Conservation (phyloP, 2,888 invertebrate species). For the Rhabditoides inermis region DNA sequence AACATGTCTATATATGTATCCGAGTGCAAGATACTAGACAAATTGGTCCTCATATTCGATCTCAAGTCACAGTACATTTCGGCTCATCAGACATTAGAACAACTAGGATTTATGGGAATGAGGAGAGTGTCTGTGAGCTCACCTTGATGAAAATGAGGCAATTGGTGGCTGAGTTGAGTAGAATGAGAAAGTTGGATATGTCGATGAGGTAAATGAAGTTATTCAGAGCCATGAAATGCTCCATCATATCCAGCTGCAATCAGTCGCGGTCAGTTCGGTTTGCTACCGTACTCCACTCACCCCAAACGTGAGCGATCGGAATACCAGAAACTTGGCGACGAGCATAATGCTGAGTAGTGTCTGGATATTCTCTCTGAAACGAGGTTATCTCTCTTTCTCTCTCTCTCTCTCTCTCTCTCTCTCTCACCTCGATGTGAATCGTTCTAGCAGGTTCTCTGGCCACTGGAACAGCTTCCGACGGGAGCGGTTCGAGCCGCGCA, state of each 20-base stretch:
- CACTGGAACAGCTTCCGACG: slow-evolving; percentile 40
- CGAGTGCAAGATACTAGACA: too few species aligned
- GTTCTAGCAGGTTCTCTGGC: slow-evolving; percentile 36
- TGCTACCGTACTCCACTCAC: slow-evolving; percentile 20
- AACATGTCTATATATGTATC: too few species aligned
- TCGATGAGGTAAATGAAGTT: slow-evolving; percentile 27
- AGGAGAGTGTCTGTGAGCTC: too few species aligned
- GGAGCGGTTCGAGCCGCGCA: slow-evolving; percentile 41
- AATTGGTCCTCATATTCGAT: too few species aligned
- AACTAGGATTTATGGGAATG: too few species aligned
- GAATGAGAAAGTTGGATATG: slow-evolving; percentile 38
- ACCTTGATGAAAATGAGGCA: slow-evolving; percentile 41
- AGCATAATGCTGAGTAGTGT: slow-evolving; percentile 43
- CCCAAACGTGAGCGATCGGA: slow-evolving; percentile 39
- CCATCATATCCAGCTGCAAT: slow-evolving; percentile 41
- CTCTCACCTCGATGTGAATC: slow-evolving; percentile 18
- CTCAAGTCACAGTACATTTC: too few species aligned
- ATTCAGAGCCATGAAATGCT: slow-evolving; percentile 25
- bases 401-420: neutral
- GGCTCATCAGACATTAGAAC: too few species aligned
- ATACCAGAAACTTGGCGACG: slow-evolving; percentile 37
- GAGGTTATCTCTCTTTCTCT: neutral
- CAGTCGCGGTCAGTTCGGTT: too few species aligned
- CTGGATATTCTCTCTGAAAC: slow-evolving; percentile 37
- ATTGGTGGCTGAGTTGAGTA: slow-evolving; percentile 48